Evolutionary conservation across 30 jellyfish, hydroid and myxozoan species (phyloP).

Genomic region (Clytia hemisphaerica): DNA sequence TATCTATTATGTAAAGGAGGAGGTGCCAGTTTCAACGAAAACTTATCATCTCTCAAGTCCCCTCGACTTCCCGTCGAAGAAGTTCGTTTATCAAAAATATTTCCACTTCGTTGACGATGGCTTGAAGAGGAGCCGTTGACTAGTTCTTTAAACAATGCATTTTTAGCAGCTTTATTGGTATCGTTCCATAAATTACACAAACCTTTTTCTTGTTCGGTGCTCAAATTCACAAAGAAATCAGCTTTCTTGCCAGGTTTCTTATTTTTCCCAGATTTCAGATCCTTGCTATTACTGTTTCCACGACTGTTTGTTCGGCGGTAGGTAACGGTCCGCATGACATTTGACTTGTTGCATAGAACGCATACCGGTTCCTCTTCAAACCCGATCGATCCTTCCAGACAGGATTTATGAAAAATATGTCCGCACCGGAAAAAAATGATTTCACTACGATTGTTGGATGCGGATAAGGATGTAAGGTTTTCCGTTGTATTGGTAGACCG

Average conservation of each 20-base stretch:
- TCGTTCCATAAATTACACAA: conserved; percentile 7
- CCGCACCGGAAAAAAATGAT: conserved; percentile 66
- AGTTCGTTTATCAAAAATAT: too few species aligned
- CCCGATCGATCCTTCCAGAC: conserved; percentile 92
- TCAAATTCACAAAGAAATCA: conserved; percentile 1
- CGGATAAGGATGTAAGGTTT: too few species aligned
- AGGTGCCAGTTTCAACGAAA: conserved; percentile 21
- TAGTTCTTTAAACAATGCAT: conserved; percentile 2
- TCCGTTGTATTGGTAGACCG: conserved; percentile 48
- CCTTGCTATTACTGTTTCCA: neutral
- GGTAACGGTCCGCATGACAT: neutral
- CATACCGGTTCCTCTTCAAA: conserved; percentile 70
- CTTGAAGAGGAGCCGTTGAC: too few species aligned
- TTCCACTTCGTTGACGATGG: too few species aligned
- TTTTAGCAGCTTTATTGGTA: conserved; percentile 3
- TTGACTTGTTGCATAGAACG: conserved; percentile 63
- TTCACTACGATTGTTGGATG: conserved; percentile 42
- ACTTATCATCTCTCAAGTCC: neutral
- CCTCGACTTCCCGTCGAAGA: neutral
- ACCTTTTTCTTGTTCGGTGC: conserved; percentile 33
- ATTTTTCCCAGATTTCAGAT: neutral
- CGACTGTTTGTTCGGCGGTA: neutral
- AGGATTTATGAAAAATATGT: conserved; percentile 70
- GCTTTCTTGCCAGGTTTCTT: neutral
- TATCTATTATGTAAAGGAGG: neutral